A percentile compares a stretch with the other conserved stretches of the same genome.
phyloP scores from a whole-genome alignment of 1,140 invertebrate genomes.

The Fopius arisanus region DNA sequence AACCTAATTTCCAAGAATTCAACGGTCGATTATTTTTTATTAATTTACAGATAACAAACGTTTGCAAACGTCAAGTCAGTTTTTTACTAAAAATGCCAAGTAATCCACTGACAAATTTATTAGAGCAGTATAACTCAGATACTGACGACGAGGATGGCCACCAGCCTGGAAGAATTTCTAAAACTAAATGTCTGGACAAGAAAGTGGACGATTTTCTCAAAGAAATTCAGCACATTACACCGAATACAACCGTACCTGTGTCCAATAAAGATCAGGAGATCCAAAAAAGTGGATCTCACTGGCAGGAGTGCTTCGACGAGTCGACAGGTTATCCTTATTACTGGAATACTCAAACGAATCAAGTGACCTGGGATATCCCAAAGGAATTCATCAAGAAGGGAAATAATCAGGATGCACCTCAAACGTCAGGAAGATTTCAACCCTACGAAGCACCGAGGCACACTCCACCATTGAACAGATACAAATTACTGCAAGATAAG shows the following conservation, averaged over 20 bases:
- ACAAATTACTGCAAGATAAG: constrained; percentile 46
- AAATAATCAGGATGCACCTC: constrained; percentile 36
- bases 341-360: constrained; percentile 76
- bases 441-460: neutral
- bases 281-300: constrained; percentile 52
- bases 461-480: neutral
- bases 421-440: constrained; percentile 4
- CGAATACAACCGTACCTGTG: constrained; percentile 37
- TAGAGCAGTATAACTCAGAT: constrained; percentile 63
- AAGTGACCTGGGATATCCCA: constrained; percentile 78
- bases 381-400: constrained; percentile 58
- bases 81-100: constrained; percentile 37
- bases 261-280: neutral
- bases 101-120: constrained; percentile 58
- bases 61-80: neutral
- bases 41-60: constrained; percentile 51
- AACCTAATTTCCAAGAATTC: constrained; percentile 1
- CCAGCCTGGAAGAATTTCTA: constrained; percentile 38
- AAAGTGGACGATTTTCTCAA: constrained; percentile 65
- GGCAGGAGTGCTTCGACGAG: constrained; percentile 78
- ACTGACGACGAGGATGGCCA: constrained; percentile 51
- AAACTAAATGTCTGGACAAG: constrained; percentile 52
- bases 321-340: constrained; percentile 76
- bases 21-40: constrained; percentile 11
- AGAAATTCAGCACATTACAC: constrained; percentile 60